Conservation (phyloP, 2,113 vertebrate species). For the Anarhynchus alexandrinus region DNA sequence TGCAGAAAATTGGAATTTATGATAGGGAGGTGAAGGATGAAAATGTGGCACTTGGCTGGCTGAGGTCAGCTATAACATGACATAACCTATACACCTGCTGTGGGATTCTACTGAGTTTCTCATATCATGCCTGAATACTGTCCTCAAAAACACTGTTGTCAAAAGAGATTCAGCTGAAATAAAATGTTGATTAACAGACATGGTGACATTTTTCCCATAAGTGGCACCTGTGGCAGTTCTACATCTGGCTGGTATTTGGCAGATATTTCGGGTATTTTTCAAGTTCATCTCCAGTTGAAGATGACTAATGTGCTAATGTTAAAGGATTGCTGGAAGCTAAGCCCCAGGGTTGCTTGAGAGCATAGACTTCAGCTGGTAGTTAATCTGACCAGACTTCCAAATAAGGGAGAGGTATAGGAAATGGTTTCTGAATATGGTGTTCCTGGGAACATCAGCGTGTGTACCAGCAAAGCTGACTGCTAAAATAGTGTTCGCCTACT, state of each 20-base stretch:
- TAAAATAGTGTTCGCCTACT: not conserved
- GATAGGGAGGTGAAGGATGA: not conserved
- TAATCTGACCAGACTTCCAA: slow-evolving; percentile 35
- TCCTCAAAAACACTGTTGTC: slow-evolving; percentile 4
- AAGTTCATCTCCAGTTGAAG: not conserved
- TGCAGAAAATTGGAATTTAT: not conserved
- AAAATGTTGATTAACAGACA: slow-evolving; percentile 5
- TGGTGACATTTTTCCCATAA: slow-evolving; percentile 6
- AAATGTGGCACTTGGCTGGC: not conserved
- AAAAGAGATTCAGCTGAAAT: slow-evolving; percentile 4
- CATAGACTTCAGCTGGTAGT: not conserved
- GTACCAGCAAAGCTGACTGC: not conserved
- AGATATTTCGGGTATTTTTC: slow-evolving; percentile 17
- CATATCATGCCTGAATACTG: not conserved
- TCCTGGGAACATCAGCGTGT: not conserved
- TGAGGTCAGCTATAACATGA: not conserved
- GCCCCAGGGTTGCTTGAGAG: not conserved
- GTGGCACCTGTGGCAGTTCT: slow-evolving; percentile 5
- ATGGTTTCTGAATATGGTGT: not conserved
- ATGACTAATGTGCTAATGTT: slow-evolving; percentile 17
- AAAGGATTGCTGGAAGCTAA: slow-evolving; percentile 37
- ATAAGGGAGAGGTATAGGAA: not conserved
- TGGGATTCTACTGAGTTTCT: not conserved
- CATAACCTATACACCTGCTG: not conserved
- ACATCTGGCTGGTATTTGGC: not conserved